Percentiles rank a stretch among this genome's conserved stretches.
These are phyloP conservation scores for Acanthornis magna DNA, from an alignment of 2,797 vertebrate genomes.

Conservation along the genomic window DNA sequence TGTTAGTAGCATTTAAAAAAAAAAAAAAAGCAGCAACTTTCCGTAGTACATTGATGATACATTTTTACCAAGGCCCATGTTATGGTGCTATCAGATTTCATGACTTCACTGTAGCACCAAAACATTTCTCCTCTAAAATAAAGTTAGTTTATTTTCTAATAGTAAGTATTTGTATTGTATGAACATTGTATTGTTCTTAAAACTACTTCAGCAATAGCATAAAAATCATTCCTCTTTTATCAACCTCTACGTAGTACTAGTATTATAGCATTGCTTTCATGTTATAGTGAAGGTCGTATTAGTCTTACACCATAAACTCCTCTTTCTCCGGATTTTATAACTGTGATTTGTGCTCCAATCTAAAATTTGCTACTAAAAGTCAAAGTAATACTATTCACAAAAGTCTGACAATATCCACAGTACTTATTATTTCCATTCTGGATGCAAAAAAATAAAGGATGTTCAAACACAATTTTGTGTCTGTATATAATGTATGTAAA, in stretches of 20 bases:
- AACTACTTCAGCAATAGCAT: conserved; percentile 3
- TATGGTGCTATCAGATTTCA: background rate
- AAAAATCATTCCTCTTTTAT: conserved; percentile 2
- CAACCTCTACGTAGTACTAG: background rate
- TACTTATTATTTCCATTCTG: background rate
- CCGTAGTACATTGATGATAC: background rate
- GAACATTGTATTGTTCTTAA: background rate
- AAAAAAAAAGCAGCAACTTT: background rate
- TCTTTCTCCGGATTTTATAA: conserved; percentile 14
- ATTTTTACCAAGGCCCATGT: background rate
- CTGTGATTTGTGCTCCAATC: background rate
- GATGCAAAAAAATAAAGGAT: background rate
- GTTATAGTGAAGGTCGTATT: background rate
- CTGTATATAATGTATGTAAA: background rate
- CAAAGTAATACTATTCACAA: background rate
- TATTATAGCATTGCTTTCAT: background rate
- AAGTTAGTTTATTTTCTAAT: conserved; percentile 10
- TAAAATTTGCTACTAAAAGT: conserved; percentile 22
- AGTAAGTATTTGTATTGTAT: background rate
- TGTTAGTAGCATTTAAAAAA: background rate
- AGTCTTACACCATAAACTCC: background rate
- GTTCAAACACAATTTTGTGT: background rate
- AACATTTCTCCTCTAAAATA: background rate
- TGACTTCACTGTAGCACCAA: background rate
- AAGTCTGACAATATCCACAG: background rate